These are phyloP conservation scores for Drosophila melanosoma DNA, from an alignment of 2,888 invertebrate species.

Conservation along the genomic window DNA sequence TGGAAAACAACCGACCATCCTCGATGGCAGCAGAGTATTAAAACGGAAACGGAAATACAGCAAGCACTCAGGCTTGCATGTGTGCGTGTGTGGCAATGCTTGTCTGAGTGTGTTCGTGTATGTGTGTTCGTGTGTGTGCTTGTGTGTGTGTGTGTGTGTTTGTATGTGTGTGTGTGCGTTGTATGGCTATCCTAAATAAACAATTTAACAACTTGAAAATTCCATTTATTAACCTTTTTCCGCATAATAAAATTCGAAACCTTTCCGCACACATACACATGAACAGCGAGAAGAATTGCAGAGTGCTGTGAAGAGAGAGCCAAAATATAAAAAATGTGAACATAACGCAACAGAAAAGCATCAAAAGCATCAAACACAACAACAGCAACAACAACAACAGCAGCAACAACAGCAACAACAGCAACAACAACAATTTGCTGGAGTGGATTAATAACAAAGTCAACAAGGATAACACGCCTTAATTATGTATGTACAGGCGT, in stretches of 20 bases:
- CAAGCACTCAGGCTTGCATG: constrained; percentile 26
- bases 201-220: constrained; percentile 76
- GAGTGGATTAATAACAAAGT: constrained; percentile 74
- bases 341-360: constrained; percentile 32
- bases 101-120: constrained; percentile 15
- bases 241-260: constrained; percentile 72
- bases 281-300: constrained; percentile 25
- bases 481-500: constrained; percentile 73
- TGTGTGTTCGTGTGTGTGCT: constrained; percentile 17
- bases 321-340: constrained; percentile 21
- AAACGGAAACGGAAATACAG: constrained; percentile 55
- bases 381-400: constrained; percentile 37
- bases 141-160: constrained; percentile 16
- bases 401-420: constrained; percentile 12
- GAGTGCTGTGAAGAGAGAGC: constrained; percentile 27
- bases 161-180: constrained; percentile 6
- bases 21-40: constrained; percentile 3
- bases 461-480: constrained; percentile 75
- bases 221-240: constrained; percentile 75
- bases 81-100: constrained; percentile 14
- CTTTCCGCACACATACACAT: constrained; percentile 36
- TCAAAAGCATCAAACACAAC: constrained; percentile 9
- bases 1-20: not conserved
- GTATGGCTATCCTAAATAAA: constrained; percentile 67
- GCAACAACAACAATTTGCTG: constrained; percentile 58